These are phyloP conservation scores for Prenolepis imparis DNA, from an alignment of 2,888 invertebrate species.

Conservation along the genomic window DNA sequence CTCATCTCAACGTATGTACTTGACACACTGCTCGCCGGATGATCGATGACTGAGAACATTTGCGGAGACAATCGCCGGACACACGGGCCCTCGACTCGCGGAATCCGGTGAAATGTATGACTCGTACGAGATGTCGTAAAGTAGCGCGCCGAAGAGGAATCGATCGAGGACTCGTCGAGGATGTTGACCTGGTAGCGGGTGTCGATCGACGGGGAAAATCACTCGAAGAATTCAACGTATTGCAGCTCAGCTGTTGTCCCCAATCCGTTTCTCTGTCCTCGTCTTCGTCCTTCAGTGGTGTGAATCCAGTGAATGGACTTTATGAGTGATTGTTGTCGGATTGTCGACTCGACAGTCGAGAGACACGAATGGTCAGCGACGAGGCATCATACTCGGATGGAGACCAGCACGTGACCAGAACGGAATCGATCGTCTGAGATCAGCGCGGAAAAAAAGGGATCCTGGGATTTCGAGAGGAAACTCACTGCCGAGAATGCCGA, in stretches of 20 bases:
- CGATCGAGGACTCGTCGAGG: conserved; percentile 31
- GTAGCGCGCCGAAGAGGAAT: conserved; percentile 18
- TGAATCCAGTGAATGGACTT: conserved; percentile 32
- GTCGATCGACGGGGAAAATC: conserved; percentile 47
- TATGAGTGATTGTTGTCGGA: conserved; percentile 17
- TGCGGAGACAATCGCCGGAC: not conserved
- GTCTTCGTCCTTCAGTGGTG: conserved; percentile 2
- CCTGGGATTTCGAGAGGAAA: not conserved
- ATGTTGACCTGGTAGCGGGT: conserved; percentile 53
- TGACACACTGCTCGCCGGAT: not conserved
- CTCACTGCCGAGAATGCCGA: conserved; percentile 72
- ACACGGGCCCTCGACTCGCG: not conserved
- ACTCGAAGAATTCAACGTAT: not conserved
- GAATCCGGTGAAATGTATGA: not conserved
- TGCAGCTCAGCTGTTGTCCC: not conserved
- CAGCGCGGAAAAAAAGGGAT: not conserved
- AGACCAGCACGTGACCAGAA: conserved; percentile 31
- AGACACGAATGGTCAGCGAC: conserved; percentile 19
- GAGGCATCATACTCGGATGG: conserved; percentile 5
- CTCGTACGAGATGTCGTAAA: conserved; percentile 22
- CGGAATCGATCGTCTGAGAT: conserved; percentile 22
- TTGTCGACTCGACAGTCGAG: not conserved
- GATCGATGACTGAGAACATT: conserved; percentile 64
- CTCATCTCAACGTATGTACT: not conserved
- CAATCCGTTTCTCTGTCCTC: not conserved